These are phyloP conservation scores for Anser brachyrhynchus DNA, from an alignment of 2,113 vertebrate species.

Conservation along the genomic window DNA sequence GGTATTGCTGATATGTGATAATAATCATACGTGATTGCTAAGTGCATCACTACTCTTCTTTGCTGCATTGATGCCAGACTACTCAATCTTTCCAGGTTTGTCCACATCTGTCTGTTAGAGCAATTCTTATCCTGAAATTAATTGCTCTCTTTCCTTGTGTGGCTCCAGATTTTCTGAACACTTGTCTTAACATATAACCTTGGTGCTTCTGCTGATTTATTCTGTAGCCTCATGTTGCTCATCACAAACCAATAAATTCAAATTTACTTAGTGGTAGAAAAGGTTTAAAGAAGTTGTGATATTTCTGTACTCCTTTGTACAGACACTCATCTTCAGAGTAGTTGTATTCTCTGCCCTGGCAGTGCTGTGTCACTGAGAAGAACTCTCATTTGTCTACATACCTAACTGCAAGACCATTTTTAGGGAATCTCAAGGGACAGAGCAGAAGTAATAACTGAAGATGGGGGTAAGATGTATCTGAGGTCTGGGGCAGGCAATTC, in stretches of 20 bases:
- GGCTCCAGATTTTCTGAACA: neutral
- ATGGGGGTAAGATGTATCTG: neutral
- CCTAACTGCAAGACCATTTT: neutral
- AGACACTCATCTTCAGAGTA: neutral
- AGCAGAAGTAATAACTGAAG: neutral
- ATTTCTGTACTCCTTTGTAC: neutral
- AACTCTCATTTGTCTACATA: neutral
- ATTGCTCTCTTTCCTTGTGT: neutral
- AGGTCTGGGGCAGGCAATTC: neutral
- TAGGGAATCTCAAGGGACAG: neutral
- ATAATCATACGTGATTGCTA: neutral
- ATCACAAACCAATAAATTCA: neutral
- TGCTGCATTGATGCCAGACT: neutral
- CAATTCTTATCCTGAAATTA: neutral
- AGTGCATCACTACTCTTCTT: neutral
- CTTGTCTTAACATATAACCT: neutral
- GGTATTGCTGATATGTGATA: neutral
- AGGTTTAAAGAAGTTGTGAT: neutral
- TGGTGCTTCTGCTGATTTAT: neutral
- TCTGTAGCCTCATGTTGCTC: neutral
- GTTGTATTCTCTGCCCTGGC: neutral
- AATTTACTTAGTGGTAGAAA: neutral
- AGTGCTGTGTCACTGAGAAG: neutral
- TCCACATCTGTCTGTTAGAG: accelerated
- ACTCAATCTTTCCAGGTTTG: neutral